Evolutionary conservation across 2,888 invertebrate species (phyloP), one percentile per base, ranked within the genome.

Genomic region (Meandrusa payeni): DNA sequence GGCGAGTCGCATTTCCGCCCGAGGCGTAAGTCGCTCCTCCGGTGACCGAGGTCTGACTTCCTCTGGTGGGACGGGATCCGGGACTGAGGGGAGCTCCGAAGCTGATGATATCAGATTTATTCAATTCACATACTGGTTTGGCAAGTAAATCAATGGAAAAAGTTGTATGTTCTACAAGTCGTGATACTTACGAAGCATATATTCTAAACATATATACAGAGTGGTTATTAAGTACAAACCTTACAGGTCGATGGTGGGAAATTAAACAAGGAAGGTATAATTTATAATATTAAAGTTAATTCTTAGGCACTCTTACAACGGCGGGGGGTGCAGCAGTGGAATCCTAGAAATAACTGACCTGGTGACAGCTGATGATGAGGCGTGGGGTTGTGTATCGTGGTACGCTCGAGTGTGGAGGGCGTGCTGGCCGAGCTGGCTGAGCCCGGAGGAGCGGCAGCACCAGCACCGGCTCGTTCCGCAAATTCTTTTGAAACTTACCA

Each of bases 1-100:
- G 5, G 90, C 90, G 69, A 91, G 77, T 45, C 91, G 89, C 91
- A 91, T 91, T 87, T 91, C 91, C 77, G 91, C 89, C 58, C 90
- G 90, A 65, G 91, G 91, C 77, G 89, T 91, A 87, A 91, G 89
- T 60, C 83, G 81, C 70, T 77, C 76, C 67, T 68, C 78, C 69
- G 72, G 74, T 54, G 69, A 74, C 59, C 46, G 69, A 61, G 69
- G 74, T 59, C 52, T 77, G 71, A 39, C 69, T 63, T 60, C 70
- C 69, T 62, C 74, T 68, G 41, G 58, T 57, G 48, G 73, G 62
- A 65, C 69, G 56, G 54, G 72, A 65, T 69, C 77, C 68, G 48
- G 72, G 69, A 52, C 77, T 75, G 64, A 76, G 50, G 57, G 79
- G 72, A 56, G 78, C 73, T 76, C 85, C 75, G 64, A 80, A 69